A percentile compares a stretch with the other conserved stretches of the same genome.
Evolutionary conservation across 2,113 vertebrate species (phyloP).

Genomic region (Macrotis lagotis): DNA sequence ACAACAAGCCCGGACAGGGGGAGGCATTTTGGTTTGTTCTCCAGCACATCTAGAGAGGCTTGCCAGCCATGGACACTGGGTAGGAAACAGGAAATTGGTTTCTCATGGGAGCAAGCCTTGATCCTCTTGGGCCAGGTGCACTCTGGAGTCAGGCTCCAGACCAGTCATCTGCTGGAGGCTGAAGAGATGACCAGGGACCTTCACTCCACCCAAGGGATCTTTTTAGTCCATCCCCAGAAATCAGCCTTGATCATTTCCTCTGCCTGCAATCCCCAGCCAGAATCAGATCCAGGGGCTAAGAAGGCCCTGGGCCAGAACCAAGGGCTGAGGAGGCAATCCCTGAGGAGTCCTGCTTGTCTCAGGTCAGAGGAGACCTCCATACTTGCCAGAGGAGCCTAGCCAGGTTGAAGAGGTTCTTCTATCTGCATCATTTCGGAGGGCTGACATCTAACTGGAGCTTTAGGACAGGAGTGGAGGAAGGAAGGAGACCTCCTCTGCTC

Average conservation of each 20-base stretch:
- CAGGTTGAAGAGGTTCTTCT: no score
- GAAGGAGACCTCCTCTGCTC: no score
- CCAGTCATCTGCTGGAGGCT: no score
- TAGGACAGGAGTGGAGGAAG: background rate
- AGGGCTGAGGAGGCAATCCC: no score
- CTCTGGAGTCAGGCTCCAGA: background rate
- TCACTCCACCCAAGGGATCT: background rate
- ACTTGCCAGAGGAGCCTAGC: no score
- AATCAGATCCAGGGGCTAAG: background rate
- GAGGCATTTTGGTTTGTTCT: background rate
- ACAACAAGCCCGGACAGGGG: background rate
- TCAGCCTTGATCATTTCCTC: background rate
- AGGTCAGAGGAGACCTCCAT: background rate
- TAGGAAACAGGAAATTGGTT: background rate
- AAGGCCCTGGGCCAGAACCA: background rate
- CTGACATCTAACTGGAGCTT: background rate
- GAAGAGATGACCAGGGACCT: background rate
- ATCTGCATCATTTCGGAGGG: no score
- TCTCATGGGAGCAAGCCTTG: background rate
- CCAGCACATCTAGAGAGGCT: background rate
- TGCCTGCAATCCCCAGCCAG: background rate
- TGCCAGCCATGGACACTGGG: fast-evolving
- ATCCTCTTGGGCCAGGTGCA: background rate
- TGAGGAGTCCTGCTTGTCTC: background rate
- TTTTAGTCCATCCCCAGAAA: background rate